phyloP scores from a whole-genome alignment of 2,797 vertebrate genomes.

The Parambassis ranga region DNA sequence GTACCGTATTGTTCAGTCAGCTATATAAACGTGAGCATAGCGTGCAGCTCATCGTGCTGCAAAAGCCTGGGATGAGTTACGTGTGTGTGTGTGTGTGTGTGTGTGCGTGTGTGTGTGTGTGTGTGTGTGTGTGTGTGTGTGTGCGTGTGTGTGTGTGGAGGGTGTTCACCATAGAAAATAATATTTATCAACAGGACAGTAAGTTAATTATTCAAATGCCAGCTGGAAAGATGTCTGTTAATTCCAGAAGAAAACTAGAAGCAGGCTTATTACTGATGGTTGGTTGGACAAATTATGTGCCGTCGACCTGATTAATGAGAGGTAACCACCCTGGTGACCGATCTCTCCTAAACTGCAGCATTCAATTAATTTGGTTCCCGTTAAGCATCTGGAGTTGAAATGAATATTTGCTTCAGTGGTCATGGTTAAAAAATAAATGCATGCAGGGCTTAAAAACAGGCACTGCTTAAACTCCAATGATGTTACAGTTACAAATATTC shows the following conservation, averaged over 20 bases:
- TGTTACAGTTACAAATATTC: no score
- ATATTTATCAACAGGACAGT: conserved; percentile 35
- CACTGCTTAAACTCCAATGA: not conserved
- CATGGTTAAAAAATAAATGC: conserved; percentile 14
- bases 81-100: not conserved
- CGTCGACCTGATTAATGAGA: conserved; percentile 49
- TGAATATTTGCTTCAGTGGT: conserved; percentile 11
- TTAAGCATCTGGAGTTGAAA: conserved; percentile 33
- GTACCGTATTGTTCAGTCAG: conserved; percentile 5
- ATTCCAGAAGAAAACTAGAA: conserved; percentile 31
- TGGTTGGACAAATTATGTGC: conserved; percentile 51
- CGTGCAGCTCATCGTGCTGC: conserved; percentile 22
- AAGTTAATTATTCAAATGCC: conserved; percentile 32
- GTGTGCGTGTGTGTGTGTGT: not conserved
- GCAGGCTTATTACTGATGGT: conserved; percentile 41
- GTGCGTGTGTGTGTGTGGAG: no score
- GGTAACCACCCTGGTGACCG: conserved; percentile 31
- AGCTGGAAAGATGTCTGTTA: conserved; percentile 13
- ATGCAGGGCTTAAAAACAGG: not conserved
- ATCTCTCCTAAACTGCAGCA: conserved; percentile 14
- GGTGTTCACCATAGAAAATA: conserved; percentile 7
- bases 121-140: no score
- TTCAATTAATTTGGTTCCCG: conserved; percentile 38
- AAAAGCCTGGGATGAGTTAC: not conserved
- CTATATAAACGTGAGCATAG: not conserved